Percentiles rank a stretch among this genome's conserved stretches.
phyloP scores from a whole-genome alignment of 2,888 invertebrate genomes.

The Phalera bucephala region DNA sequence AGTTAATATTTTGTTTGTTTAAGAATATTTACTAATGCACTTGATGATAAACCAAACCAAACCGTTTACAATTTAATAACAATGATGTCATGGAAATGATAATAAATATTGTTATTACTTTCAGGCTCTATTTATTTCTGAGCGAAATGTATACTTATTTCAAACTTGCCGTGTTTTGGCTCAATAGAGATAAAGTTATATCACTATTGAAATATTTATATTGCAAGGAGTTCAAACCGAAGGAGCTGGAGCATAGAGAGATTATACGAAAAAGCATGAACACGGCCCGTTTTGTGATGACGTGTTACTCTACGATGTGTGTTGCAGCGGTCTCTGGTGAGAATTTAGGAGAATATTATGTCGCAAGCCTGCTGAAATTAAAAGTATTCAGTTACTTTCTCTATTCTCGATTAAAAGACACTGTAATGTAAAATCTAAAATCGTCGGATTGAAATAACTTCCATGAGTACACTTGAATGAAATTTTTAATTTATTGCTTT shows the following conservation, averaged over 20 bases:
- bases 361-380: too few species aligned
- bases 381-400: too few species aligned
- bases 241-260: slow-evolving; percentile 61
- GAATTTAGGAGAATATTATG: slow-evolving; percentile 5
- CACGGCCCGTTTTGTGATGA: slow-evolving; percentile 69
- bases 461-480: too few species aligned
- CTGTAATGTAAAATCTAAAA: too few species aligned
- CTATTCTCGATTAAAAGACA: too few species aligned
- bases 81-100: slow-evolving; percentile 10
- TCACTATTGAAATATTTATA: slow-evolving; percentile 61
- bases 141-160: slow-evolving; percentile 80
- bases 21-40: slow-evolving; percentile 36
- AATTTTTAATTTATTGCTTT: too few species aligned
- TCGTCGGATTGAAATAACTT: too few species aligned
- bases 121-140: slow-evolving; percentile 72
- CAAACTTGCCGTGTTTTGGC: slow-evolving; percentile 72
- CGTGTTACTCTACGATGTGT: slow-evolving; percentile 71
- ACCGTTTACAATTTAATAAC: slow-evolving; percentile 13
- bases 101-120: slow-evolving; percentile 23
- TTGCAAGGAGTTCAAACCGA: slow-evolving; percentile 66
- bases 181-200: slow-evolving; percentile 65
- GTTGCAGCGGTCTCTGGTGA: slow-evolving; percentile 74
- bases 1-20: slow-evolving; percentile 34
- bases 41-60: slow-evolving; percentile 25
- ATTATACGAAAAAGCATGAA: slow-evolving; percentile 65